These are phyloP conservation scores for Temnothorax longispinosus DNA, from an alignment of 1,140 invertebrate genomes.

Conservation along the genomic window DNA sequence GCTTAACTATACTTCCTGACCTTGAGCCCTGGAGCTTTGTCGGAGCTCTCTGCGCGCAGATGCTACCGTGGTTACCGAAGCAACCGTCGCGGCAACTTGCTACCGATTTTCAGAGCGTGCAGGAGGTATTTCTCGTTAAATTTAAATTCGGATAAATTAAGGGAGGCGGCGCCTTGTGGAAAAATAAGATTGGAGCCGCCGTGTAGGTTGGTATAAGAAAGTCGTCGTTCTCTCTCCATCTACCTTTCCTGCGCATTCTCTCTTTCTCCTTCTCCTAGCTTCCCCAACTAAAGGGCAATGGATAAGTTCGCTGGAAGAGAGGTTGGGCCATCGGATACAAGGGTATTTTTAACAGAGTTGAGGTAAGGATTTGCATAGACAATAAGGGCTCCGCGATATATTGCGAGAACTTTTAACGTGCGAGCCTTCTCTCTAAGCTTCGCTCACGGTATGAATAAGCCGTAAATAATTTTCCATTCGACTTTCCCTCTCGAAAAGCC, in stretches of 20 bases:
- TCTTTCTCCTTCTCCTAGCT: background rate
- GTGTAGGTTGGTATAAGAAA: slow-evolving; percentile 61
- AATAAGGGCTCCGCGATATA: slow-evolving; percentile 78
- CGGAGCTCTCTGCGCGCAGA: slow-evolving; percentile 41
- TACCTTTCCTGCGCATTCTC: background rate
- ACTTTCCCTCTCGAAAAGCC: slow-evolving; percentile 66
- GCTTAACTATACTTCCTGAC: slow-evolving; percentile 43
- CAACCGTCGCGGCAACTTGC: slow-evolving; percentile 29
- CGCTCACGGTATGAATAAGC: slow-evolving; percentile 74
- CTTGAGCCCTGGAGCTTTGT: slow-evolving; percentile 43
- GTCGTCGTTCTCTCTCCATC: slow-evolving; percentile 1
- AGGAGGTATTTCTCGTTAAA: slow-evolving; percentile 73
- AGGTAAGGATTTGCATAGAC: slow-evolving; percentile 81
- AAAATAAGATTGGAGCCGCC: slow-evolving; percentile 74
- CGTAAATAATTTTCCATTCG: slow-evolving; percentile 79
- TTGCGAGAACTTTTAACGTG: slow-evolving; percentile 79
- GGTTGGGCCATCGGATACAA: slow-evolving; percentile 67
- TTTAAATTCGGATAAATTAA: slow-evolving; percentile 79
- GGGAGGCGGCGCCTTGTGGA: slow-evolving; percentile 56
- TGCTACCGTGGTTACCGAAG: slow-evolving; percentile 57
- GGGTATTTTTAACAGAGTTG: slow-evolving; percentile 79
- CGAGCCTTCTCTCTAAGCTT: slow-evolving; percentile 43
- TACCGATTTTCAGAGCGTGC: slow-evolving; percentile 46
- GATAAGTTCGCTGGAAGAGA: slow-evolving; percentile 32
- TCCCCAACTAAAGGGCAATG: slow-evolving; percentile 26